phyloP scores from a whole-genome alignment of 2,888 invertebrate genomes.

The Leucozona laternaria region DNA sequence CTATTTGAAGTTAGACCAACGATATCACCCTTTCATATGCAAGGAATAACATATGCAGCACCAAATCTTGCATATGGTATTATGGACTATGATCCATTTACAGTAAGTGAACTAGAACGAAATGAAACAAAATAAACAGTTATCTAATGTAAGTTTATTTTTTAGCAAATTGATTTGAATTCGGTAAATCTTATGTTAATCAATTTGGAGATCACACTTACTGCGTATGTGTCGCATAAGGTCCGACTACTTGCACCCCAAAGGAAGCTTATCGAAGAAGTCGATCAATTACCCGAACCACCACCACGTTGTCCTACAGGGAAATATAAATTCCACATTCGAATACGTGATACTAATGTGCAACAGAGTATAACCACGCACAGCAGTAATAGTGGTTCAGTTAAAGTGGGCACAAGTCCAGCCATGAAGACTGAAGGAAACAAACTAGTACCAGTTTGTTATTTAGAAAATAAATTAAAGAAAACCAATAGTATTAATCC shows the following conservation, averaged over 20 bases:
- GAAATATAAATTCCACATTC: constrained; percentile 87
- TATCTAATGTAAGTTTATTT: constrained; percentile 62
- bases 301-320: constrained; percentile 88
- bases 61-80: constrained; percentile 90
- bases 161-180: constrained; percentile 87
- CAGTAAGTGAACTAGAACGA: constrained; percentile 84
- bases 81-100: constrained; percentile 89
- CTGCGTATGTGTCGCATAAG: constrained; percentile 94
- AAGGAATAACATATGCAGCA: constrained; percentile 88
- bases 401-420: constrained; percentile 84
- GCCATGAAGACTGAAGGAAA: constrained; percentile 83
- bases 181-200: constrained; percentile 87
- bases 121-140: background rate
- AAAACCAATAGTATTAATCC: constrained; percentile 77
- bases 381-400: constrained; percentile 78
- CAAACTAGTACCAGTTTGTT: constrained; percentile 81
- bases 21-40: constrained; percentile 95
- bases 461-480: constrained; percentile 76
- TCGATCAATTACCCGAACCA: constrained; percentile 86
- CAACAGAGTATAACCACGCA: constrained; percentile 80
- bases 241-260: constrained; percentile 90
- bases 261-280: constrained; percentile 88
- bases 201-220: constrained; percentile 88
- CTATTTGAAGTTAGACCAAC: constrained; percentile 98
- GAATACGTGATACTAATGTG: constrained; percentile 83